Base-by-base conservation (phyloP, 1,140 invertebrate species). In the Phenacoccus solenopsis region DNA sequence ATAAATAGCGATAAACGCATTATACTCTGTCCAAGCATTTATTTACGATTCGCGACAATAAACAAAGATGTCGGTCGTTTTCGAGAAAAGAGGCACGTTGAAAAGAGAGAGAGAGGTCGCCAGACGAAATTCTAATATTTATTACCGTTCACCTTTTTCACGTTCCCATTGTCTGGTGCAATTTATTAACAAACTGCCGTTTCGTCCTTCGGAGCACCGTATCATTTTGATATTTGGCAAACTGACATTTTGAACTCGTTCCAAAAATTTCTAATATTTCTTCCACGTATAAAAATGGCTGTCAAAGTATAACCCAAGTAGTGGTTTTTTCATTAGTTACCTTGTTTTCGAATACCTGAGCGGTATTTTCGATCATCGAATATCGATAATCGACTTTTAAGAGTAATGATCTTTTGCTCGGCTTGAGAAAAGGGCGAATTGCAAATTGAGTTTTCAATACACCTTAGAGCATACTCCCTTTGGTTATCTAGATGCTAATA, bases 161-260 rank as follows among this genome's bases (percentile, higher is more conserved):
- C 20, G 59, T 24, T 64, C 22, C 22, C 21, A 64, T 64, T 64
- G 59, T 64, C 59, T 64, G 59, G 21, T 64, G 22, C 25, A 64
- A 64, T 64, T 64, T 64, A 64, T 64, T 64, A 64, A 64, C 21
- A 64, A 64, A 27, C 38, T 49, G 38, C 38, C 16, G 3, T n/a
- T 49, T 49, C 38, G 20, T 49, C 38, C 38, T 49, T 49, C 38
- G 25, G 21, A 64, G 25, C 25, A 27, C 59, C 59, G 59, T 64
- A 64, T 64, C 59, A 64, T 64, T 64, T 64, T 64, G 59, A 64
- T 64, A 16, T 64, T 64, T 64, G 59, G 59, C 59, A 64, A 64
- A 64, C 10, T 25, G 59, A 64, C 21, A 64, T 64, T 20, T 64
- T 64, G 59, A 25, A 25, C 12, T 20, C 1, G 1, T 20, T 10